Evolutionary conservation across 2,888 invertebrate genomes (phyloP).

Genomic region (Tethea ocularis): DNA sequence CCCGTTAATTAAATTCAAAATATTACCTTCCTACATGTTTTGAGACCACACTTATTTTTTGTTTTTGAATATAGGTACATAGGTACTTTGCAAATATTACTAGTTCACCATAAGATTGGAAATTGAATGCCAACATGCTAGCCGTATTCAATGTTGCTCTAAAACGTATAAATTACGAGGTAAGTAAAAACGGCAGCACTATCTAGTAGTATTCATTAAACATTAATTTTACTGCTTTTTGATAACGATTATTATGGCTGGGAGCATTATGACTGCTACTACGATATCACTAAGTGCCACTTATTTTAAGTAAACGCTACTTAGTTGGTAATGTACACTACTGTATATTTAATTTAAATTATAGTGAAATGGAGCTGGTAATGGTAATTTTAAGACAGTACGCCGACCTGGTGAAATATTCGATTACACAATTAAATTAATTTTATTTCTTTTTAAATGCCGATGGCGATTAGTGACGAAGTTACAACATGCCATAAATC

Average conservation of each 20-base stretch:
- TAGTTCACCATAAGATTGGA: not conserved
- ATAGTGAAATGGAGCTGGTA: conserved; percentile 35
- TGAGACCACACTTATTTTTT: too few species aligned
- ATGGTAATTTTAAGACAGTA: not conserved
- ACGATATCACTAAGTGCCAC: conserved; percentile 65
- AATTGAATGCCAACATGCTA: not conserved
- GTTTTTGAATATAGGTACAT: too few species aligned
- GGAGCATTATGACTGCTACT: conserved; percentile 46
- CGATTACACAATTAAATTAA: not conserved
- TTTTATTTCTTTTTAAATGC: not conserved
- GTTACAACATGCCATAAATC: too few species aligned
- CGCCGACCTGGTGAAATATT: not conserved
- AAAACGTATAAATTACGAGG: conserved; percentile 3
- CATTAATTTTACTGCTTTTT: conserved; percentile 47
- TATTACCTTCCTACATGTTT: too few species aligned
- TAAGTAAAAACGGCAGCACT: conserved; percentile 15
- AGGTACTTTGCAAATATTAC: too few species aligned
- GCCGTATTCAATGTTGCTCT: not conserved
- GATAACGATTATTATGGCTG: conserved; percentile 41
- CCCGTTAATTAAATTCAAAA: too few species aligned
- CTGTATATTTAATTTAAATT: conserved; percentile 53
- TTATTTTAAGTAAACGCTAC: conserved; percentile 67
- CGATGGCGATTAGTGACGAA: too few species aligned
- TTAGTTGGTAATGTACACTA: conserved; percentile 55
- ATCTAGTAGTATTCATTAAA: conserved; percentile 40